Conservation (phyloP, 2,888 invertebrate genomes). For the Macaria liturata region DNA sequence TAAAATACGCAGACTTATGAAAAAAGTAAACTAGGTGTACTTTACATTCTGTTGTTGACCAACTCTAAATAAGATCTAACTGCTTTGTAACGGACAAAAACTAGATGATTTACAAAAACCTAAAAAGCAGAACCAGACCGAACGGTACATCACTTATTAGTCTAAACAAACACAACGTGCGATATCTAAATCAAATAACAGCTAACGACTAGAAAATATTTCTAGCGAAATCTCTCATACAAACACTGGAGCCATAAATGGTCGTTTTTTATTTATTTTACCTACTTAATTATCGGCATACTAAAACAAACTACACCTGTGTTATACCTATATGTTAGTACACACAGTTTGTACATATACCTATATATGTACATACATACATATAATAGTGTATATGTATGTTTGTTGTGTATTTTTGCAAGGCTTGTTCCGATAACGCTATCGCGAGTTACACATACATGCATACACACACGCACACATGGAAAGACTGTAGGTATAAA, state of each 20-base stretch:
- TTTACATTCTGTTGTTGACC: no score
- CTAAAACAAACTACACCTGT: constrained; percentile 47
- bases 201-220: constrained; percentile 32
- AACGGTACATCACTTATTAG: constrained; percentile 14
- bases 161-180: constrained; percentile 20
- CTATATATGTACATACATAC: constrained; percentile 33
- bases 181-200: constrained; percentile 24
- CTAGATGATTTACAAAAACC: no score
- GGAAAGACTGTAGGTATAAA: constrained; percentile 33
- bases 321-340: constrained; percentile 33
- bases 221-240: constrained; percentile 41
- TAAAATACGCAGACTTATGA: no score
- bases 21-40: no score
- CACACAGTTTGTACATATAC: constrained; percentile 29
- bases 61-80: no score
- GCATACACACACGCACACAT: constrained; percentile 52
- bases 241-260: constrained; percentile 33
- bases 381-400: constrained; percentile 24
- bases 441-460: constrained; percentile 75
- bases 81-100: no score
- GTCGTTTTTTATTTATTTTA: constrained; percentile 47
- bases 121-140: constrained; percentile 2
- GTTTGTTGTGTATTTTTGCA: constrained; percentile 82
- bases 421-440: constrained; percentile 74
- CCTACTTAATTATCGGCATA: constrained; percentile 49